Evolutionary conservation across 2,797 vertebrate species (phyloP).

Genomic region (Chaetophractus vellerosus): DNA sequence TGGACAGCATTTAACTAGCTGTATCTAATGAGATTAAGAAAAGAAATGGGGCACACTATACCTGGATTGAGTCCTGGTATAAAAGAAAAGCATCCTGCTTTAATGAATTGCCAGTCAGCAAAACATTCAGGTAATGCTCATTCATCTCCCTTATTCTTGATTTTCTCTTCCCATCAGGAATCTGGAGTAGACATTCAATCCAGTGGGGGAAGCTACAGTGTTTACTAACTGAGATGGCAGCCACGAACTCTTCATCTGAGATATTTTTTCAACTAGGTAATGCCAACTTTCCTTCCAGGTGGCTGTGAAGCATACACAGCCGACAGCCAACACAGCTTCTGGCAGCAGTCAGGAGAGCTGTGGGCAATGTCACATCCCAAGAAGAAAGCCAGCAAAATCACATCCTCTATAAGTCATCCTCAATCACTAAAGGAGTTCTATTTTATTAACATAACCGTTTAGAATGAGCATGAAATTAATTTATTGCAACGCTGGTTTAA

Average conservation of each 20-base stretch:
- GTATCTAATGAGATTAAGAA: constrained; percentile 30
- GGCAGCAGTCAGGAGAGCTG: constrained; percentile 18
- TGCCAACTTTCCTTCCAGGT: constrained; percentile 79
- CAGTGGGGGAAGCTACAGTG: constrained; percentile 54
- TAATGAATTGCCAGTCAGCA: constrained; percentile 57
- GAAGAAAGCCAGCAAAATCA: constrained; percentile 54
- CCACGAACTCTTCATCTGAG: constrained; percentile 69
- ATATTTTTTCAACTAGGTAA: constrained; percentile 38
- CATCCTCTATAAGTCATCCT: constrained; percentile 56
- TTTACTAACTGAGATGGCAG: constrained; percentile 77
- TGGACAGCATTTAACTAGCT: neutral
- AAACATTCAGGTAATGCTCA: neutral
- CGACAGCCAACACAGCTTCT: constrained; percentile 49
- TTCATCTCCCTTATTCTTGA: constrained; percentile 17
- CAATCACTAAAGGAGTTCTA: constrained; percentile 53
- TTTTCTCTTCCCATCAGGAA: constrained; percentile 64
- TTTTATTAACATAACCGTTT: constrained; percentile 74
- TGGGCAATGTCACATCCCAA: neutral
- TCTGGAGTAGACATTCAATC: constrained; percentile 62
- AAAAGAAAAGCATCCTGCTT: constrained; percentile 41
- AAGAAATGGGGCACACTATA: neutral
- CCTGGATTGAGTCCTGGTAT: constrained; percentile 19
- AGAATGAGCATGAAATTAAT: constrained; percentile 79
- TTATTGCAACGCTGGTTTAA: constrained; percentile 77
- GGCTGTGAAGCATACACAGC: constrained; percentile 66